Evolutionary conservation across 2,888 invertebrate species (phyloP).

Genomic region (Ariolimax columbianus): DNA sequence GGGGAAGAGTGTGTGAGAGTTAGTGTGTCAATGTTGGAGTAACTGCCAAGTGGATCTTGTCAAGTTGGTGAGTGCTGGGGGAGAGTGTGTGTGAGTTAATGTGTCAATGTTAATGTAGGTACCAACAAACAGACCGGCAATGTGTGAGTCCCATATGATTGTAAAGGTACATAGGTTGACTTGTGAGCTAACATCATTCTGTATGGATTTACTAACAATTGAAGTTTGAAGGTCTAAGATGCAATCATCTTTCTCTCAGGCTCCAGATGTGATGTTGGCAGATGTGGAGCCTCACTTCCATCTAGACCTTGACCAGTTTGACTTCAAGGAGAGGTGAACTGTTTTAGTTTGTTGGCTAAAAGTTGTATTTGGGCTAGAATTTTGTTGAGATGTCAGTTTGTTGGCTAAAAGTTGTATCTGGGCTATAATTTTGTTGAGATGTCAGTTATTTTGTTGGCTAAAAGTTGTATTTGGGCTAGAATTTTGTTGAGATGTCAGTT

Average conservation of each 20-base stretch:
- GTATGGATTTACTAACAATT: too few relatives aligned
- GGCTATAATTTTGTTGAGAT: not conserved
- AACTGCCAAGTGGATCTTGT: too few relatives aligned
- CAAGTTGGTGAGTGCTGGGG: too few relatives aligned
- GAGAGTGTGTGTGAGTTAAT: too few relatives aligned
- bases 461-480: not conserved
- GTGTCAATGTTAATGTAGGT: too few relatives aligned
- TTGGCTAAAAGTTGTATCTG: not conserved
- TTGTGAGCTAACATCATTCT: too few relatives aligned
- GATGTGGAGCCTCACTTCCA: conserved; percentile 69
- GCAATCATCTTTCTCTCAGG: conserved; percentile 67
- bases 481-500: not conserved
- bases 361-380: not conserved
- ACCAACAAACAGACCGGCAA: too few relatives aligned
- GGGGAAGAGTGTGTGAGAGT: too few relatives aligned
- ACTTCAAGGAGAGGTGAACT: conserved; percentile 65
- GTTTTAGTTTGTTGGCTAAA: not conserved
- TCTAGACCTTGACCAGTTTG: conserved; percentile 63
- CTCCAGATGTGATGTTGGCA: conserved; percentile 73
- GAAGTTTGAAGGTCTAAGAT: too few relatives aligned
- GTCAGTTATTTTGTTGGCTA: not conserved
- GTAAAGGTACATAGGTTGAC: too few relatives aligned
- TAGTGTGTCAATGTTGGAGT: too few relatives aligned
- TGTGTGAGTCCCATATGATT: too few relatives aligned
- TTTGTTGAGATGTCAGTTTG: not conserved